phyloP scores from a whole-genome alignment of 2,797 vertebrate genomes.

The Pseudomugil tenellus region DNA sequence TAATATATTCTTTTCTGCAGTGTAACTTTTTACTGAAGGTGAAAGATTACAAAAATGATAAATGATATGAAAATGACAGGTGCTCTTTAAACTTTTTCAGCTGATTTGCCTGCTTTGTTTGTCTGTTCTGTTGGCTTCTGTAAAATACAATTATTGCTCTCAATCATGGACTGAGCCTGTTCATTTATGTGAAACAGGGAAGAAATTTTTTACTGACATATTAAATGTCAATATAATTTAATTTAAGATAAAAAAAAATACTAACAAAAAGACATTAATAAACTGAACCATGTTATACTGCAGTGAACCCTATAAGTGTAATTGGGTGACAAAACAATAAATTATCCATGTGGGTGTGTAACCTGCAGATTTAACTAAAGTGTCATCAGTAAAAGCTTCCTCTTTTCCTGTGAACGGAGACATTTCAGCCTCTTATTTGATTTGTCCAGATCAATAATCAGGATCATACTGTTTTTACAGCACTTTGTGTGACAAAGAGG shows the following conservation, averaged over 20 bases:
- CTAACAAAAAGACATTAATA: not conserved
- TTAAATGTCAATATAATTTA: constrained; percentile 23
- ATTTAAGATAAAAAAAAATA: not conserved
- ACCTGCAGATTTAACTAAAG: constrained; percentile 65
- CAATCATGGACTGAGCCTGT: constrained; percentile 28
- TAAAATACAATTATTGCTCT: constrained; percentile 27
- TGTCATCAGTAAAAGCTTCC: constrained; percentile 71
- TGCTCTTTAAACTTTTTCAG: not conserved
- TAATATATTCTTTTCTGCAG: not conserved
- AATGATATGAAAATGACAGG: not conserved
- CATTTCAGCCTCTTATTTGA: constrained; percentile 82
- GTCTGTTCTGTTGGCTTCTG: constrained; percentile 18
- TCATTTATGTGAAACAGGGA: constrained; percentile 32
- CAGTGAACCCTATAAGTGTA: constrained; percentile 7
- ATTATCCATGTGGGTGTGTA: constrained; percentile 33
- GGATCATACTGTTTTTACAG: constrained; percentile 79
- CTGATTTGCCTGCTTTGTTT: not conserved
- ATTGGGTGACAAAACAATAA: constrained; percentile 20
- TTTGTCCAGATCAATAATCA: constrained; percentile 82
- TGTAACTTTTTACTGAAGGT: not conserved
- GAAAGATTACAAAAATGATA: not conserved
- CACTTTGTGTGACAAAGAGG: constrained; percentile 81
- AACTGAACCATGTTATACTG: constrained; percentile 4
- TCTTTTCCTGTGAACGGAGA: constrained; percentile 66
- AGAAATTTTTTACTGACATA: constrained; percentile 44